phyloP scores from a whole-genome alignment of 2,113 vertebrate species.

The Mirounga angustirostris region DNA sequence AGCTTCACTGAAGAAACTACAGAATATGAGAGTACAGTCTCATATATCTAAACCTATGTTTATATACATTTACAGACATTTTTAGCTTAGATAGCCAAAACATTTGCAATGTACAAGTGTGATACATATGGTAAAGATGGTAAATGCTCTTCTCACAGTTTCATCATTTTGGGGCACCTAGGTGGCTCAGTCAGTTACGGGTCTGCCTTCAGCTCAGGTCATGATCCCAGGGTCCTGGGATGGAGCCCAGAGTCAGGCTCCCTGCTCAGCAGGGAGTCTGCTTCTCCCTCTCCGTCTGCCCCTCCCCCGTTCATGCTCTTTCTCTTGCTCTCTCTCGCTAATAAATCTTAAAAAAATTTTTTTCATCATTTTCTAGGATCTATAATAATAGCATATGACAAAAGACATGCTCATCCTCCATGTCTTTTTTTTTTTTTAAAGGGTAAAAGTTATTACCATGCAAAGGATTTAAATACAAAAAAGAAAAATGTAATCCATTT shows the following conservation, averaged over 20 bases:
- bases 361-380: neutral
- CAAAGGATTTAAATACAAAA: conserved; percentile 37
- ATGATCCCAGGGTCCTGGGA: neutral
- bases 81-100: neutral
- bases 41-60: neutral
- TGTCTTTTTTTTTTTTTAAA: neutral
- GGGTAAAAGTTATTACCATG: neutral
- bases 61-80: neutral
- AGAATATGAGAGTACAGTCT: neutral
- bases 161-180: neutral
- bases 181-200: neutral
- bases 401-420: neutral
- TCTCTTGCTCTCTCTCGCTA: neutral
- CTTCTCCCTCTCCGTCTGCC: too few species aligned
- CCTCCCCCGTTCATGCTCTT: too few species aligned
- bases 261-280: too few species aligned
- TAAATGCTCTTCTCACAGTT: neutral
- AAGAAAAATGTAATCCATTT: conserved; percentile 5
- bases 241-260: too few species aligned
- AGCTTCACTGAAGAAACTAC: neutral
- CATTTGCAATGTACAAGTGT: neutral
- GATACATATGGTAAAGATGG: neutral
- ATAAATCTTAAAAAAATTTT: neutral
- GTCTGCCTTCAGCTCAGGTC: neutral
- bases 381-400: neutral